These are phyloP conservation scores for Edolisoma coerulescens DNA, from an alignment of 2,113 vertebrate species.

Conservation along the genomic window DNA sequence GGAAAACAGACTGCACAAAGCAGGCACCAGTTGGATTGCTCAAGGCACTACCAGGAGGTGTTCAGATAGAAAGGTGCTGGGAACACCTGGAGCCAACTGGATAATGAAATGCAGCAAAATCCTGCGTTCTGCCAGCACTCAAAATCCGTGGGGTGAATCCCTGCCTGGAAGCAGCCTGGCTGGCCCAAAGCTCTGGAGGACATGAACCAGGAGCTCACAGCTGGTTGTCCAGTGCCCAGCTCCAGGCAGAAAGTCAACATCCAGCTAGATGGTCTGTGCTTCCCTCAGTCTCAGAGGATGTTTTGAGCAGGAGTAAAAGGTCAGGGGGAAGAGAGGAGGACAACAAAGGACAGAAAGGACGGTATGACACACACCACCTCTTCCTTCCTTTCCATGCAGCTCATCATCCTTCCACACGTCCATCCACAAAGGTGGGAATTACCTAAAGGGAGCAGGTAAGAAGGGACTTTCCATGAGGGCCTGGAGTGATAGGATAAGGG, in stretches of 20 bases:
- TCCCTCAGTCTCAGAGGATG: not conserved
- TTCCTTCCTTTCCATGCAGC: not conserved
- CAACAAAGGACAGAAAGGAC: not conserved
- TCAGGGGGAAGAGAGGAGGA: not conserved
- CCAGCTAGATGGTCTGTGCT: not conserved
- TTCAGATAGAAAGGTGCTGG: not conserved
- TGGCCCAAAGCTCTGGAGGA: not conserved
- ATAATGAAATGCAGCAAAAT: not conserved
- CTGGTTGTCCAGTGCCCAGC: not conserved
- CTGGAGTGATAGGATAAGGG: not conserved
- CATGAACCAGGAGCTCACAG: not conserved
- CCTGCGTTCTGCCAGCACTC: not conserved
- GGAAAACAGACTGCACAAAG: not conserved
- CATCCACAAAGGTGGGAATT: not conserved
- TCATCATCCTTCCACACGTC: not conserved
- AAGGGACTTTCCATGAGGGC: not conserved
- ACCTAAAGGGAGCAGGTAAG: not conserved
- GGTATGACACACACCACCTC: not conserved
- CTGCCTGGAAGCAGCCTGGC: not conserved
- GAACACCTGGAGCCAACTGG: not conserved
- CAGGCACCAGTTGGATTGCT: not conserved
- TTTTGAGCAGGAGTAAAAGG: not conserved
- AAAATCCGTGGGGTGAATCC: not conserved
- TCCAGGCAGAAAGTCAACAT: not conserved
- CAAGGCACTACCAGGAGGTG: slow-evolving; percentile 30